Conservation (phyloP, 2,888 invertebrate genomes). For the Theretra japonica region DNA sequence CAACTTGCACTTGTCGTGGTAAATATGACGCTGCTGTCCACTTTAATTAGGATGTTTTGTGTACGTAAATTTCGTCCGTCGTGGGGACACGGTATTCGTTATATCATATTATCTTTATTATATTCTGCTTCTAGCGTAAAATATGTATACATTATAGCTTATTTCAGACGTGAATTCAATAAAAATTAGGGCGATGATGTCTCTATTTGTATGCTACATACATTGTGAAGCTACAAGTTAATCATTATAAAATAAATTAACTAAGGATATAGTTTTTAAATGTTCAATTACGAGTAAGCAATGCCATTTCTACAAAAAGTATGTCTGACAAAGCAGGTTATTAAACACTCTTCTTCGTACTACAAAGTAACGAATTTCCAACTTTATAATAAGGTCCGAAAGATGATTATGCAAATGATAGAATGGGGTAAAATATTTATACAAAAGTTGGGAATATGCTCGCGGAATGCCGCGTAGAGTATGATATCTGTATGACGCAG, state of each 20-base stretch:
- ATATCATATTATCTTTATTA: background rate
- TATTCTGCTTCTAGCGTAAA: background rate
- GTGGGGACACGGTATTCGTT: background rate
- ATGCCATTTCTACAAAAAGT: no score
- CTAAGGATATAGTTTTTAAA: no score
- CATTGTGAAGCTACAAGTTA: no score
- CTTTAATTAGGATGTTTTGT: slow-evolving; percentile 1
- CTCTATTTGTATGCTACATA: no score
- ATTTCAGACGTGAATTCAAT: no score
- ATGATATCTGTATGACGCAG: background rate
- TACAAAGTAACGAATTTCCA: background rate
- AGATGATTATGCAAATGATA: background rate
- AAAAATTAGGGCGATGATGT: no score
- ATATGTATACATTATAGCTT: background rate
- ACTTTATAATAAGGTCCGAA: background rate
- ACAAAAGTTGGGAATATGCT: background rate
- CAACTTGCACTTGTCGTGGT: slow-evolving; percentile 29
- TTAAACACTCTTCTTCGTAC: background rate
- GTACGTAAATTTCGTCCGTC: background rate
- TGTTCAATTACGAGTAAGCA: no score
- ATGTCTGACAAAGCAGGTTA: background rate
- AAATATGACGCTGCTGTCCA: slow-evolving; percentile 29
- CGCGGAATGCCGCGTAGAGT: background rate
- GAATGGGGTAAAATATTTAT: background rate
- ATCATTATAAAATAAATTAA: no score